These are phyloP conservation scores for Sigmodon hispidus DNA, from an alignment of 2,113 vertebrate genomes.

Conservation along the genomic window DNA sequence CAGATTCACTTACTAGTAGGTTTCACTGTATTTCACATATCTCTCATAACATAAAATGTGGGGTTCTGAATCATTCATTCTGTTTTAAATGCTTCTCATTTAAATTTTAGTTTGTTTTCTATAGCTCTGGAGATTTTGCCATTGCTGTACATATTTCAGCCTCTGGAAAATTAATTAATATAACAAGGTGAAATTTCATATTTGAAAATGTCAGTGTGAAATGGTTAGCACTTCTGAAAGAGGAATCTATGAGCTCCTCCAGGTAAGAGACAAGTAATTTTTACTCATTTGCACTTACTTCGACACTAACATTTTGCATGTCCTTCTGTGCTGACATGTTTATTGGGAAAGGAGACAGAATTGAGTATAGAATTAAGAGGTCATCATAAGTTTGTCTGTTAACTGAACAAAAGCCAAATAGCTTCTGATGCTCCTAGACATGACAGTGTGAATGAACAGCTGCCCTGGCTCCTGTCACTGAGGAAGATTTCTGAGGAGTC, in stretches of 20 bases:
- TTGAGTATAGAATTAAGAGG: conserved; percentile 60
- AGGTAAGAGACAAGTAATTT: background rate
- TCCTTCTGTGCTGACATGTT: conserved; percentile 21
- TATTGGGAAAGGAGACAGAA: background rate
- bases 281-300: background rate
- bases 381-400: conserved; percentile 64
- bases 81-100: background rate
- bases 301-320: conserved; percentile 41
- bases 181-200: conserved; percentile 40
- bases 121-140: background rate
- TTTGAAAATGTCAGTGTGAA: conserved; percentile 7
- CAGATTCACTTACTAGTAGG: rapidly evolving
- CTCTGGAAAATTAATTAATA: conserved; percentile 45
- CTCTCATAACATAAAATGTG: background rate
- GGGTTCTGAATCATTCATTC: conserved; percentile 5
- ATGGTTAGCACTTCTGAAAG: background rate
- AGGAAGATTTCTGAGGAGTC: conserved; percentile 26
- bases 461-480: conserved; percentile 34
- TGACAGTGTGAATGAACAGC: conserved; percentile 43
- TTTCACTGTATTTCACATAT: background rate
- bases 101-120: background rate
- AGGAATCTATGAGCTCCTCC: background rate
- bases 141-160: background rate
- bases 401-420: conserved; percentile 51
- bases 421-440: conserved; percentile 26